These are phyloP conservation scores for Leptinotarsa defecta DNA, from an alignment of 1,140 invertebrate species.

Conservation along the genomic window DNA sequence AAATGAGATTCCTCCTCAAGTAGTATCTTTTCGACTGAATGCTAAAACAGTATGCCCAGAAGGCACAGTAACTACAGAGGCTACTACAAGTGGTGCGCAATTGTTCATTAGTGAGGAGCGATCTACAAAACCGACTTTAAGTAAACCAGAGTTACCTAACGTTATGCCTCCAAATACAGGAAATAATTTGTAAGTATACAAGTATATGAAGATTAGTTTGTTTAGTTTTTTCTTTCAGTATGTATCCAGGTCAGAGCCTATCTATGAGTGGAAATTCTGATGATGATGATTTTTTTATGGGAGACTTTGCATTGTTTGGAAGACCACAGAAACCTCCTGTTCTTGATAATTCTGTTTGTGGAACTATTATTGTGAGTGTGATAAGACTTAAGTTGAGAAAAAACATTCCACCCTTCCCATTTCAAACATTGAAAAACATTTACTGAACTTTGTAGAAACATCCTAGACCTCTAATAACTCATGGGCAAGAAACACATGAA, in stretches of 20 bases:
- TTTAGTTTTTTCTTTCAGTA: background rate
- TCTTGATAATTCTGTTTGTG: conserved; percentile 39
- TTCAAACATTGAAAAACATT: background rate
- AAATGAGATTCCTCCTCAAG: conserved; percentile 42
- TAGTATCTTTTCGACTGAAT: conserved; percentile 47
- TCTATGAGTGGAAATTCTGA: conserved; percentile 27
- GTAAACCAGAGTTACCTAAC: background rate
- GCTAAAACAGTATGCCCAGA: conserved; percentile 50
- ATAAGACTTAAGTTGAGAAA: background rate
- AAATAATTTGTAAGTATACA: conserved; percentile 9
- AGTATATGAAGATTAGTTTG: background rate
- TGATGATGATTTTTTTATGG: conserved; percentile 49
- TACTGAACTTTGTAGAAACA: conserved; percentile 35
- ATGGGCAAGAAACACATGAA: conserved; percentile 50
- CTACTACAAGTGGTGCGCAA: conserved; percentile 34
- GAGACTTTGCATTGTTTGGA: conserved; percentile 40
- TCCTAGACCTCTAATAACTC: conserved; percentile 50
- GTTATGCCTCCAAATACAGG: background rate
- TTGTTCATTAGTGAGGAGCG: conserved; percentile 37
- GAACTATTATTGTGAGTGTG: conserved; percentile 49
- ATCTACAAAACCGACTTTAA: conserved; percentile 4
- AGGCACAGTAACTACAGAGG: conserved; percentile 36
- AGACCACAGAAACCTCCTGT: conserved; percentile 11
- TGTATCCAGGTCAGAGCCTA: background rate
- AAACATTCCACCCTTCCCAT: no score